Evolutionary conservation across 2,888 invertebrate species (phyloP).

Genomic region (Lasioglossum lativentre): DNA sequence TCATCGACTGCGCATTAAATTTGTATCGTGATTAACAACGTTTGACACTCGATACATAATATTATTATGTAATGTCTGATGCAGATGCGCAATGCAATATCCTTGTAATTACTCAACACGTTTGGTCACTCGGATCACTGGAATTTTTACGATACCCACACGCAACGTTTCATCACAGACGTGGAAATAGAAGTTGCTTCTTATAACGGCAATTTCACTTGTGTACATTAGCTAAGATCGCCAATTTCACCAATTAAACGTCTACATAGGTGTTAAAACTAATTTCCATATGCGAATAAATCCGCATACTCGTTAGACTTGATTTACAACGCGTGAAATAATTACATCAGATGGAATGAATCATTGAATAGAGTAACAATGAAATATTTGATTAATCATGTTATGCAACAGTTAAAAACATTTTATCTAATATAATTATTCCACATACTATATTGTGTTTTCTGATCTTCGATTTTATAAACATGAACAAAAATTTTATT

Average conservation of each 20-base stretch:
- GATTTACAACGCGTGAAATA: not conserved
- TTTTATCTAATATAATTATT: not conserved
- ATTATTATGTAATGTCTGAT: conserved; percentile 55
- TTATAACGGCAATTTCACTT: conserved; percentile 55
- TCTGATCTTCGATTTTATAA: not conserved
- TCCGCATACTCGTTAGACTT: not conserved
- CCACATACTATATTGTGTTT: not conserved
- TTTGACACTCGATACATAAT: conserved; percentile 54
- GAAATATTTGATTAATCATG: not conserved
- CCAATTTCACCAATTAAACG: conserved; percentile 46
- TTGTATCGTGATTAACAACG: conserved; percentile 36
- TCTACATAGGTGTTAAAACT: not conserved
- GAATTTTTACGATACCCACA: conserved; percentile 58
- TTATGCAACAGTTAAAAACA: not conserved
- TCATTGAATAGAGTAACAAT: not conserved
- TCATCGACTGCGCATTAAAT: conserved; percentile 19
- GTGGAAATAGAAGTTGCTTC: conserved; percentile 45
- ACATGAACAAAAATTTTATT: not conserved
- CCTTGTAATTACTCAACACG: conserved; percentile 60
- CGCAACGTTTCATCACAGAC: conserved; percentile 44
- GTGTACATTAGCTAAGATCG: conserved; percentile 51
- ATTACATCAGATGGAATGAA: not conserved
- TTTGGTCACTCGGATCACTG: conserved; percentile 52
- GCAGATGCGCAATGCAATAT: conserved; percentile 49
- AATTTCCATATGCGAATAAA: not conserved